These are phyloP conservation scores for Brachypterus glaber DNA, from an alignment of 2,888 invertebrate genomes.

Conservation along the genomic window DNA sequence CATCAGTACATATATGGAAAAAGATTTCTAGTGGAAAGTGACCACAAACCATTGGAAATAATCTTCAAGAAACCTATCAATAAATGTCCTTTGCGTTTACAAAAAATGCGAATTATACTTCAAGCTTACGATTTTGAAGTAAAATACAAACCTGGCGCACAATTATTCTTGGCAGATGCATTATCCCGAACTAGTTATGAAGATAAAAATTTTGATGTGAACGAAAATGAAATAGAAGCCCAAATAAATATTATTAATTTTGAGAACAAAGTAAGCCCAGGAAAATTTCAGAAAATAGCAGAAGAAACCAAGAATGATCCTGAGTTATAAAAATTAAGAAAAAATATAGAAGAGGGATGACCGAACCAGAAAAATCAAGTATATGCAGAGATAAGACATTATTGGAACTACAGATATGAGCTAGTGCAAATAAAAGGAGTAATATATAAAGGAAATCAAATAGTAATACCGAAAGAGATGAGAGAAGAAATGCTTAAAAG, in stretches of 20 bases:
- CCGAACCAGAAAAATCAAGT: constrained; percentile 9
- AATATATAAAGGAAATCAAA: constrained; percentile 9
- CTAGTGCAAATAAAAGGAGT: constrained; percentile 6
- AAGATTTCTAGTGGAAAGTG: too few relatives aligned
- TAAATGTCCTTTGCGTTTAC: constrained; percentile 12
- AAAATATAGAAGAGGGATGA: constrained; percentile 11
- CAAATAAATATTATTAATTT: background rate
- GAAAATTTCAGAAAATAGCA: constrained; percentile 4
- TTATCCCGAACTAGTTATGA: constrained; percentile 9
- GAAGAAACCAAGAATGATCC: constrained; percentile 7
- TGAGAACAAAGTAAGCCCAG: background rate
- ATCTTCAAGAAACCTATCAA: constrained; percentile 16
- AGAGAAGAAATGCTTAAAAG: constrained; percentile 8
- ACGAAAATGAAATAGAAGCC: constrained; percentile 2
- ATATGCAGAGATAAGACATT: constrained; percentile 2
- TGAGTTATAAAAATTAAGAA: constrained; percentile 10
- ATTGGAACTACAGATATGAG: constrained; percentile 8
- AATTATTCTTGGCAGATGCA: constrained; percentile 15
- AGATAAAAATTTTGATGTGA: constrained; percentile 6
- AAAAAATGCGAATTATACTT: constrained; percentile 13
- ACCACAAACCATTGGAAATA: too few relatives aligned
- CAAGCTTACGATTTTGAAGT: constrained; percentile 16
- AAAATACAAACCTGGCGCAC: constrained; percentile 17
- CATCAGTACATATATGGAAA: constrained; percentile 15
- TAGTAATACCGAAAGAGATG: constrained; percentile 7